Percentiles rank a stretch among this genome's conserved stretches.
Evolutionary conservation across 2,888 invertebrate species (phyloP).

Genomic region (Callinectes sapidus): DNA sequence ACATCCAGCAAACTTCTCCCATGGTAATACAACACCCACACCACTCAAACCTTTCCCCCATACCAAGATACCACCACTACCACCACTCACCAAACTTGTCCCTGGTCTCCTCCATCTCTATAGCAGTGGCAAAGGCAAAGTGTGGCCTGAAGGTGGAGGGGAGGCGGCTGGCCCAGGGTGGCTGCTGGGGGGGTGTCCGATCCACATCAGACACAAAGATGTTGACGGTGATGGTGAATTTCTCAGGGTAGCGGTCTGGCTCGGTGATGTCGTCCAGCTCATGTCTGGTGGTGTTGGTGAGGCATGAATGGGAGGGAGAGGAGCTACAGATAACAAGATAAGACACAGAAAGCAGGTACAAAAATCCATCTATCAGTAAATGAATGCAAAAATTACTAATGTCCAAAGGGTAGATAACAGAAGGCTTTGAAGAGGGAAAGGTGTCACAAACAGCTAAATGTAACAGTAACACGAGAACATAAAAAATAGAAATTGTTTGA

Average conservation of each 20-base stretch:
- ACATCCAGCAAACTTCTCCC: too few relatives aligned
- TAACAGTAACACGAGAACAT: too few relatives aligned
- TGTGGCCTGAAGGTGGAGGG: constrained; percentile 77
- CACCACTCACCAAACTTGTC: constrained; percentile 85
- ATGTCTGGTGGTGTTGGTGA: constrained; percentile 77
- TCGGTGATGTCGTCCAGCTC: constrained; percentile 91
- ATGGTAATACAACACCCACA: too few relatives aligned
- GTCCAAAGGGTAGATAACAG: too few relatives aligned
- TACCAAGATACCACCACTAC: neutral
- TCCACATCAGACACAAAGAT: constrained; percentile 85
- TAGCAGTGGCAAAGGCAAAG: constrained; percentile 84
- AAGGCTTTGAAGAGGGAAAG: too few relatives aligned
- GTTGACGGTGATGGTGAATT: constrained; percentile 83
- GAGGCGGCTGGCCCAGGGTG: constrained; percentile 80
- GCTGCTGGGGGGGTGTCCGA: constrained; percentile 82
- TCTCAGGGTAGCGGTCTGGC: constrained; percentile 79
- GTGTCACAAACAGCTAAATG: too few relatives aligned
- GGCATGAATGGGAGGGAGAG: neutral
- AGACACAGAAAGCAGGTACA: neutral
- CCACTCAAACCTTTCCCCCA: too few relatives aligned
- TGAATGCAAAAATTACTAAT: too few relatives aligned
- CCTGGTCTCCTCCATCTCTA: constrained; percentile 88
- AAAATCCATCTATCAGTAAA: too few relatives aligned
- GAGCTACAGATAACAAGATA: neutral
- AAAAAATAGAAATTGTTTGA: too few relatives aligned